Percentiles rank a stretch among this genome's conserved stretches.
Evolutionary conservation across 1,140 invertebrate genomes (phyloP).

Genomic region (Bombus ignitus): DNA sequence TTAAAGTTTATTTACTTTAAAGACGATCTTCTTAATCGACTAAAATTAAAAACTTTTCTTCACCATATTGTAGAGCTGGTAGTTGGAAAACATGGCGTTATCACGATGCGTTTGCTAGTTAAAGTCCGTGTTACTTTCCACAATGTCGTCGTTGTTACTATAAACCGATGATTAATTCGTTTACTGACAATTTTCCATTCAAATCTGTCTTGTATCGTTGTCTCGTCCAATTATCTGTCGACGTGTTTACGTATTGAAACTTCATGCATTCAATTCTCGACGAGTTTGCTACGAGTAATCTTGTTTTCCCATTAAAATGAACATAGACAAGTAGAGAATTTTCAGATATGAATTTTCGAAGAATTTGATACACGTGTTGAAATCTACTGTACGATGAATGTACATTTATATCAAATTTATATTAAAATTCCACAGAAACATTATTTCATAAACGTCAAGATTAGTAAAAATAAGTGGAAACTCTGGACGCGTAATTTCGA

Average conservation of each 20-base stretch:
- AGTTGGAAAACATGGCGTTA: not conserved
- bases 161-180: slow-evolving; percentile 23
- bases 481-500: not conserved
- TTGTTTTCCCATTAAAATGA: not conserved
- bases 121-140: slow-evolving; percentile 27
- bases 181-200: slow-evolving; percentile 33
- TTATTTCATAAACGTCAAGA: not conserved
- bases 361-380: too few species aligned
- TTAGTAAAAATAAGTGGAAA: not conserved
- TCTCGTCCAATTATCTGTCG: slow-evolving; percentile 15
- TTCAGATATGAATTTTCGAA: too few species aligned
- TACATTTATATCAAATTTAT: too few species aligned
- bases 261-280: not conserved
- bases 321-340: not conserved
- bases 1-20: not conserved
- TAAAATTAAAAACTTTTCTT: not conserved
- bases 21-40: not conserved
- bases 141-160: not conserved
- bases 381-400: too few species aligned
- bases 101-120: slow-evolving; percentile 25
- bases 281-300: not conserved
- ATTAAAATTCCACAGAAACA: too few species aligned
- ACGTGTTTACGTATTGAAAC: slow-evolving; percentile 16
- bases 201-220: slow-evolving; percentile 7
- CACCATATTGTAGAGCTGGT: not conserved